A percentile compares a stretch with the other conserved stretches of the same genome.
Conservation (phyloP, 2,888 invertebrate genomes). For the Drosophila nr. medialis region DNA sequence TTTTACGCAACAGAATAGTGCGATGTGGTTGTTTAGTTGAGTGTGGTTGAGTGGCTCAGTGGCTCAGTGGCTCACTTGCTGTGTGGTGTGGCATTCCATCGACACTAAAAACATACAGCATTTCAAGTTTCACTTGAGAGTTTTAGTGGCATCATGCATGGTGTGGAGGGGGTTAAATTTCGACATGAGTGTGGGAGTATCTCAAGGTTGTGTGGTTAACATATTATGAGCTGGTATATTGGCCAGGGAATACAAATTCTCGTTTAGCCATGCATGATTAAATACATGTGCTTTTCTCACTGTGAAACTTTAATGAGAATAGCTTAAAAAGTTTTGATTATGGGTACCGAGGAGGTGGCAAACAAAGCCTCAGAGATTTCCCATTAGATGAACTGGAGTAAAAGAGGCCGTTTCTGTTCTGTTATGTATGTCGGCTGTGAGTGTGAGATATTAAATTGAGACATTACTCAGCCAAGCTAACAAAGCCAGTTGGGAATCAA, state of each 20-base stretch:
- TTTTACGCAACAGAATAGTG: conserved; percentile 47
- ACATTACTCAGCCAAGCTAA: conserved; percentile 20
- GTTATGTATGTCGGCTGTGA: neutral
- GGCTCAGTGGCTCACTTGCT: conserved; percentile 5
- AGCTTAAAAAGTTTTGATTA: conserved; percentile 61
- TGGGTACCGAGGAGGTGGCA: conserved; percentile 13
- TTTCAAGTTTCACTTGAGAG: conserved; percentile 68
- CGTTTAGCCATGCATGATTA: conserved; percentile 65
- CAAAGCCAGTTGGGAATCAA: conserved; percentile 29
- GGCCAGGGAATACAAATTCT: conserved; percentile 62
- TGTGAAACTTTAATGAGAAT: conserved; percentile 63
- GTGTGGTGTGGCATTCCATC: conserved; percentile 32
- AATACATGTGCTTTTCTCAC: conserved; percentile 53
- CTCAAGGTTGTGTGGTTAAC: conserved; percentile 39
- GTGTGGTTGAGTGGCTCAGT: conserved; percentile 12
- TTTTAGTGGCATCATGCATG: conserved; percentile 53
- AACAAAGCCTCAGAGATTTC: conserved; percentile 29
- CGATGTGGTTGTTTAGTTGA: conserved; percentile 24
- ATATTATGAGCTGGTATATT: conserved; percentile 49
- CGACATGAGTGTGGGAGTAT: conserved; percentile 27
- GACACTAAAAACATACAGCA: conserved; percentile 51
- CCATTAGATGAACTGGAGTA: conserved; percentile 36
- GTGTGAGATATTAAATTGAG: conserved; percentile 14
- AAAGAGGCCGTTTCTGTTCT: conserved; percentile 14
- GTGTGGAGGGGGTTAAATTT: conserved; percentile 58